Conservation (phyloP, 1,140 invertebrate species). For the Melitaea cinxia region DNA sequence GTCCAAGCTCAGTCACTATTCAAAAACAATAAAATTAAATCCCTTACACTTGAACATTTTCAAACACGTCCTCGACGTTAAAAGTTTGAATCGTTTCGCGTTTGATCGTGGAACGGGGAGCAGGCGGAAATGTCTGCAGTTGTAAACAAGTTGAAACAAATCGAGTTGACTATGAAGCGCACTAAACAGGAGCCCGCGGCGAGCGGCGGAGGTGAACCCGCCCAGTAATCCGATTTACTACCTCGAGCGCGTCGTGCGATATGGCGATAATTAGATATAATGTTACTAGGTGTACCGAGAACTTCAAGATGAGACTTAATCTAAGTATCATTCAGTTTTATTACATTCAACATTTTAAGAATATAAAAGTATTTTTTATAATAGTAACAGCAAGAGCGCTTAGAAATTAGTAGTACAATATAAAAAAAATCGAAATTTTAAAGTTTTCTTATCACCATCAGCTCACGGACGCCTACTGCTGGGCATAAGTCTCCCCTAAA, state of each 20-base stretch:
- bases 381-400: no score
- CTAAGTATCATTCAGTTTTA: no score
- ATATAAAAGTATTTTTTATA: no score
- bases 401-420: no score
- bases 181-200: background rate
- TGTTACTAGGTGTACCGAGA: background rate
- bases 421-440: no score
- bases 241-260: background rate
- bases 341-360: no score
- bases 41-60: background rate
- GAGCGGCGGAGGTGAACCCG: background rate
- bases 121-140: background rate
- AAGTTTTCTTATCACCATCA: no score
- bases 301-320: no score
- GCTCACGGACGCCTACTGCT: no score
- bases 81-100: background rate
- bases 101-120: background rate
- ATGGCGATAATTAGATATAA: background rate
- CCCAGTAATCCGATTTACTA: background rate
- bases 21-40: background rate
- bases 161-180: background rate
- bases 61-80: background rate
- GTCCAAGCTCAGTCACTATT: background rate
- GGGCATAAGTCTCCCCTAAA: no score
- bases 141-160: conserved; percentile 7